phyloP scores from a whole-genome alignment of 2,888 invertebrate genomes.

The Drosophila infuscata region DNA sequence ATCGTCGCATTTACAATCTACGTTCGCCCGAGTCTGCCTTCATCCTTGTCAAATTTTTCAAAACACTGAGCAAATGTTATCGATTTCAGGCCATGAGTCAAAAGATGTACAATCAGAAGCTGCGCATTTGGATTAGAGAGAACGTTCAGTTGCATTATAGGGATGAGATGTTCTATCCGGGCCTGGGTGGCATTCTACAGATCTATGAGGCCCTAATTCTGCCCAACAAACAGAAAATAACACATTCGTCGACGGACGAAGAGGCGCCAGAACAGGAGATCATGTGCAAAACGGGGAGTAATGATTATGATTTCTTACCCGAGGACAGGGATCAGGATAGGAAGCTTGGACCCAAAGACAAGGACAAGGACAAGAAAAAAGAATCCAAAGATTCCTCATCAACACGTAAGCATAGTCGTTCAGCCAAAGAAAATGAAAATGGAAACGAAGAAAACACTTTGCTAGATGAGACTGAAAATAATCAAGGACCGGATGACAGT shows the following conservation, averaged over 20 bases:
- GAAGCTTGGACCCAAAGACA: background rate
- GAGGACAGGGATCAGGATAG: slow-evolving; percentile 14
- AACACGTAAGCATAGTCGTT: slow-evolving; percentile 34
- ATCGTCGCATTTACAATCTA: slow-evolving; percentile 81
- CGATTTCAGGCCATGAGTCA: slow-evolving; percentile 74
- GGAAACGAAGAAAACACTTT: background rate
- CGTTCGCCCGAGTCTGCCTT: slow-evolving; percentile 74
- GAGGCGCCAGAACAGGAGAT: background rate
- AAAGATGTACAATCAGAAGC: slow-evolving; percentile 74
- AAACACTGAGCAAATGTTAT: slow-evolving; percentile 80
- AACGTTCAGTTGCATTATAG: slow-evolving; percentile 77
- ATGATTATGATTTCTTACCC: slow-evolving; percentile 32
- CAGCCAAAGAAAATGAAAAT: background rate
- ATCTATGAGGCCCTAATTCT: slow-evolving; percentile 68
- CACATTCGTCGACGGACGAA: background rate
- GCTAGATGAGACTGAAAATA: background rate
- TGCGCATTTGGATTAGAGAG: slow-evolving; percentile 81
- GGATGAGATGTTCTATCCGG: slow-evolving; percentile 84
- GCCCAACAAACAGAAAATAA: background rate
- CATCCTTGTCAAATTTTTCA: slow-evolving; percentile 81
- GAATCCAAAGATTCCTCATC: background rate
- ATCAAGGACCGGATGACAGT: slow-evolving; percentile 34
- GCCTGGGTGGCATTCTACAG: slow-evolving; percentile 81
- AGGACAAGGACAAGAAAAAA: background rate
- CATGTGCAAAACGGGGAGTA: slow-evolving; percentile 13